These are phyloP conservation scores for Podarcis siculus DNA, from an alignment of 2,797 vertebrate genomes.

Conservation along the genomic window DNA sequence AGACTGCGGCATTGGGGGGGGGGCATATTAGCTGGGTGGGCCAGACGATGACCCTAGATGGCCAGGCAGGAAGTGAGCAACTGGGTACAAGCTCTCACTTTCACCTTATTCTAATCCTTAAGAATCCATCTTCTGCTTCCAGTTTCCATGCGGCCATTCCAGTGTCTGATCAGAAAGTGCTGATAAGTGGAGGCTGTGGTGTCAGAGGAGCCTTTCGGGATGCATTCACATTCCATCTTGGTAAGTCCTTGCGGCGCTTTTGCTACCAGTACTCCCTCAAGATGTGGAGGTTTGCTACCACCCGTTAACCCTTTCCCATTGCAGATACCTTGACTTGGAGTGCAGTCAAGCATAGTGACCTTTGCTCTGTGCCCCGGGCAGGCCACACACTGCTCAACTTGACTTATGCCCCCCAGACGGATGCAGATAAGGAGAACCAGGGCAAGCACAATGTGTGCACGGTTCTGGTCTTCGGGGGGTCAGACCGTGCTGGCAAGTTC, in stretches of 20 bases:
- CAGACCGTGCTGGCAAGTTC: slow-evolving; percentile 83
- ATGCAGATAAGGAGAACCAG: slow-evolving; percentile 63
- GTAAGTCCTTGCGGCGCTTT: slow-evolving; percentile 71
- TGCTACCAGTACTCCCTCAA: slow-evolving; percentile 21
- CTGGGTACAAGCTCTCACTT: not conserved
- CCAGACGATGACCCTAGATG: not conserved
- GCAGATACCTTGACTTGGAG: slow-evolving; percentile 86
- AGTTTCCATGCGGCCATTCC: slow-evolving; percentile 90
- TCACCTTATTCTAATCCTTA: slow-evolving; percentile 16
- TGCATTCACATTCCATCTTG: slow-evolving; percentile 82
- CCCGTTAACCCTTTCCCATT: slow-evolving; percentile 18
- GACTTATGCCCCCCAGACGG: slow-evolving; percentile 50
- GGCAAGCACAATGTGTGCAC: slow-evolving; percentile 61
- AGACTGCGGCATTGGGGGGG: not conserved
- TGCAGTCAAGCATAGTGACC: slow-evolving; percentile 73
- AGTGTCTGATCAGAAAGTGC: slow-evolving; percentile 82
- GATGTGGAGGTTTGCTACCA: slow-evolving; percentile 18
- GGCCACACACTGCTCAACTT: slow-evolving; percentile 86
- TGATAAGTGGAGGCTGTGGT: slow-evolving; percentile 89
- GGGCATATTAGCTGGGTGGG: not conserved
- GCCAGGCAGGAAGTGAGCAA: not conserved
- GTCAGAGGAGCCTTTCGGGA: slow-evolving; percentile 85
- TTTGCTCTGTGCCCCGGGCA: slow-evolving; percentile 82
- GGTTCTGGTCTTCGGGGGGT: slow-evolving; percentile 88
- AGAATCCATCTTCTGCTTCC: slow-evolving; percentile 42